A percentile compares a stretch with the other conserved stretches of the same genome.
phyloP scores from a whole-genome alignment of 2,113 vertebrate species.

The Gopherus evgoodei region DNA sequence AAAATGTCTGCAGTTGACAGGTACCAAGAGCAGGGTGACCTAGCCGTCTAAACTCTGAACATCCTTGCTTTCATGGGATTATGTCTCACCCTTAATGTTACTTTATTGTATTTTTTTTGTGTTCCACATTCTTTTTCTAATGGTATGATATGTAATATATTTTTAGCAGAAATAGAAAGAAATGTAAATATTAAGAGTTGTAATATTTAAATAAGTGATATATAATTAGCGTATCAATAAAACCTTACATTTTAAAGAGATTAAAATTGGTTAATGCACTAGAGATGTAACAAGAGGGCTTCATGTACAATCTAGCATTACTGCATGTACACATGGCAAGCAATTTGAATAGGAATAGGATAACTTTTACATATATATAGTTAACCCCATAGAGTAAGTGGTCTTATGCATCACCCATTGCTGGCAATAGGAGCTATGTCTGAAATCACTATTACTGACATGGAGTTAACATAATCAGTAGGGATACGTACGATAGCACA shows the following conservation, averaged over 20 bases:
- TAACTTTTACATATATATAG: rapidly evolving
- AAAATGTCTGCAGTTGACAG: constrained; percentile 10
- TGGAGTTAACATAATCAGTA: background rate
- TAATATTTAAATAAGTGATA: constrained; percentile 57
- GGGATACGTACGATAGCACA: rapidly evolving
- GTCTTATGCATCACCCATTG: background rate
- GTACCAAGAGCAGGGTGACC: constrained; percentile 16
- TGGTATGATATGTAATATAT: background rate
- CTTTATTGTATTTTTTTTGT: background rate
- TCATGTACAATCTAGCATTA: background rate
- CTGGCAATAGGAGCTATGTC: background rate
- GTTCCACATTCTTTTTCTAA: constrained; percentile 25
- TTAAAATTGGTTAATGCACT: background rate
- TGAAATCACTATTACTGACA: background rate
- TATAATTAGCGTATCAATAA: background rate
- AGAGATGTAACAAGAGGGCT: background rate
- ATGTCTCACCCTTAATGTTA: background rate
- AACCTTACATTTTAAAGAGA: constrained; percentile 39
- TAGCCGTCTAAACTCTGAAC: constrained; percentile 33
- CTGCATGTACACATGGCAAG: rapidly evolving
- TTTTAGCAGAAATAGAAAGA: constrained; percentile 51
- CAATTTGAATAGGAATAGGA: background rate
- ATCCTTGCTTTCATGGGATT: constrained; percentile 39
- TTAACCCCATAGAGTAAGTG: rapidly evolving
- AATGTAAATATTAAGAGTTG: constrained; percentile 58